phyloP scores from a whole-genome alignment of 92 coral and sea anemone species.

The Palythoa heliodiscus region DNA sequence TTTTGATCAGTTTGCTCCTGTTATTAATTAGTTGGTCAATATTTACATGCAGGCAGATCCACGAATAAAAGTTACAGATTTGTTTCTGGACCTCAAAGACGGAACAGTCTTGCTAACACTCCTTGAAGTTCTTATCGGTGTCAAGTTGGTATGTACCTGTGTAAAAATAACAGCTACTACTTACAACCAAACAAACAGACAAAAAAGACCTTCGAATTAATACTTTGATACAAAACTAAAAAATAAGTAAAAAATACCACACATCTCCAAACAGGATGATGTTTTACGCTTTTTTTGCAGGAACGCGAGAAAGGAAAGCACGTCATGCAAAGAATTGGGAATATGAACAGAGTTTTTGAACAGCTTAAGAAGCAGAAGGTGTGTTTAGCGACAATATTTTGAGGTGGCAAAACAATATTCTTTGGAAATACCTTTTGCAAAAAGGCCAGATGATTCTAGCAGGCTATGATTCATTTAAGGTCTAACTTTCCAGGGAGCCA shows the following conservation, averaged over 20 bases:
- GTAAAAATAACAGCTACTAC: background rate
- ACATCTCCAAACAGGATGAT: too few relatives aligned
- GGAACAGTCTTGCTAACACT: conserved; percentile 87
- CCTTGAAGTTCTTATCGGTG: conserved; percentile 72
- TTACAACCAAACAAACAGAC: too few relatives aligned
- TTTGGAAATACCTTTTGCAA: background rate
- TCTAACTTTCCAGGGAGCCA: too few relatives aligned
- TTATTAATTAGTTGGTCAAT: background rate
- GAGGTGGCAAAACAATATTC: background rate
- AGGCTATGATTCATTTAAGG: too few relatives aligned
- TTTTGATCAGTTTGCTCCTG: background rate
- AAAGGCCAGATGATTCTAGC: too few relatives aligned
- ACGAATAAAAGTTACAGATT: conserved; percentile 68
- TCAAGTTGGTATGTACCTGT: conserved; percentile 62
- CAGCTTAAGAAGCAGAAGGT: conserved; percentile 79
- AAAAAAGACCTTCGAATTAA: too few relatives aligned
- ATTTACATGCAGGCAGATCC: conserved; percentile 82
- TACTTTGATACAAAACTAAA: too few relatives aligned
- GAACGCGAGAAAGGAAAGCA: conserved; percentile 89
- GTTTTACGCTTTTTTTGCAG: conserved; percentile 39
- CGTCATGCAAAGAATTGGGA: conserved; percentile 80
- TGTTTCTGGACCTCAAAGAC: conserved; percentile 78
- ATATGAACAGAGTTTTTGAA: conserved; percentile 73
- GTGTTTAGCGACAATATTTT: background rate
- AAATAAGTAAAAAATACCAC: too few relatives aligned